Conservation (phyloP, 2,797 vertebrate species). For the Acomys russatus region DNA sequence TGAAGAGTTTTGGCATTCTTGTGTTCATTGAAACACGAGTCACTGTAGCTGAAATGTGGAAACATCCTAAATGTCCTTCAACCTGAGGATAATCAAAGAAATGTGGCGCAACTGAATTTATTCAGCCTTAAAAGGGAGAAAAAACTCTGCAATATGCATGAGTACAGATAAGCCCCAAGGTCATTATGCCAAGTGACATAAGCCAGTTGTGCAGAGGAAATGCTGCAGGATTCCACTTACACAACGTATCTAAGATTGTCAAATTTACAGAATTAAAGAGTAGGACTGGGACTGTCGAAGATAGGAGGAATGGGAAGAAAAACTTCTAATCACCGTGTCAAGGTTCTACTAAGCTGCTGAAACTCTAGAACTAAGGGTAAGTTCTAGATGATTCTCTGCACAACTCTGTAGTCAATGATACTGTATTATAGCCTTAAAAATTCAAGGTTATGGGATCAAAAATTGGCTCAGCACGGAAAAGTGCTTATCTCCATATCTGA, state of each 20-base stretch:
- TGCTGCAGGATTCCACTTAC: not conserved
- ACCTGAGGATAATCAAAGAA: not conserved
- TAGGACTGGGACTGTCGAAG: too few relatives aligned
- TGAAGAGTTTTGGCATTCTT: not conserved
- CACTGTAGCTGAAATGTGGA: not conserved
- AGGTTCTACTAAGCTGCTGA: not conserved
- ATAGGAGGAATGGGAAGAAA: not conserved
- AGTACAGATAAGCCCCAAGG: not conserved
- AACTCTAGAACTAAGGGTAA: not conserved
- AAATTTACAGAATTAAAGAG: not conserved
- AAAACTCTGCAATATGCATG: not conserved
- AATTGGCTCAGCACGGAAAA: not conserved
- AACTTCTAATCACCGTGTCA: not conserved
- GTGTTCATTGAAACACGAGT: too few relatives aligned
- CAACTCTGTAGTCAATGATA: not conserved
- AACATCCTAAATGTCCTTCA: not conserved
- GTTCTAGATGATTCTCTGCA: not conserved
- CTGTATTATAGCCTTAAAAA: not conserved
- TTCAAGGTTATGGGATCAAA: not conserved
- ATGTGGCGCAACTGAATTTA: not conserved
- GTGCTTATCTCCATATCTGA: not conserved
- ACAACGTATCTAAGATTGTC: not conserved
- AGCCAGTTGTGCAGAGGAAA: not conserved
- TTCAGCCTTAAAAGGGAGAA: not conserved
- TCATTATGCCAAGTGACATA: not conserved